A percentile compares a stretch with the other conserved stretches of the same genome.
Conservation (phyloP, 2,888 invertebrate genomes). For the Trissolcus japonicus region DNA sequence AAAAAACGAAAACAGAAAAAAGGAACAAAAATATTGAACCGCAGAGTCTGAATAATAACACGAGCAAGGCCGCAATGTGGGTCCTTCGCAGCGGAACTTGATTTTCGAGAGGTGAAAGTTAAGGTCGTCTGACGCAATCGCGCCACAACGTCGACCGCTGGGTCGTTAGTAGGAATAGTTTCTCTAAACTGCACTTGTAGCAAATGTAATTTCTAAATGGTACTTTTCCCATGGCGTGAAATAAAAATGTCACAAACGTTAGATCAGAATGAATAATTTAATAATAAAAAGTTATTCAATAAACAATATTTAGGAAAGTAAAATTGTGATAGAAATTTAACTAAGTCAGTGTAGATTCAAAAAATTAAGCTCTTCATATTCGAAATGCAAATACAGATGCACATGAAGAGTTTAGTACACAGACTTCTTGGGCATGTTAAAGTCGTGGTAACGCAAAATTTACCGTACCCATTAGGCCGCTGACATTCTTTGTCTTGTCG, state of each 20-base stretch:
- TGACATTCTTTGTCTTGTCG: constrained; percentile 73
- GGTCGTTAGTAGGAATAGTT: constrained; percentile 47
- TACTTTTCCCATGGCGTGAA: neutral
- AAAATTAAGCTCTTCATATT: neutral
- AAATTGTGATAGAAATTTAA: neutral
- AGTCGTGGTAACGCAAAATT: constrained; percentile 68
- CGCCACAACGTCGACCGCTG: constrained; percentile 21
- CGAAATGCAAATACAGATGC: constrained; percentile 38
- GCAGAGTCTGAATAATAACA: constrained; percentile 49
- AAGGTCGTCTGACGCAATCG: constrained; percentile 60
- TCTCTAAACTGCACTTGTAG: constrained; percentile 36
- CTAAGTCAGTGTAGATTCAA: too few relatives aligned
- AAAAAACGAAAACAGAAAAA: constrained; percentile 2
- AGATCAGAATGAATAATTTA: neutral
- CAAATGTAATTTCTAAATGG: constrained; percentile 7
- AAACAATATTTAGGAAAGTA: neutral
- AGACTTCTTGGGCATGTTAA: constrained; percentile 55
- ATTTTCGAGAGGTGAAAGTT: constrained; percentile 60
- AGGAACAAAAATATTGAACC: constrained; percentile 30
- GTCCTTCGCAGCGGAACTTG: constrained; percentile 53
- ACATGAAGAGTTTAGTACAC: constrained; percentile 25
- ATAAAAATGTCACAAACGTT: neutral
- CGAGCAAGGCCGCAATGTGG: constrained; percentile 53
- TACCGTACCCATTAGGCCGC: constrained; percentile 71
- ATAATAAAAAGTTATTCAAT: neutral